Evolutionary conservation across 2,113 vertebrate genomes (phyloP).

Genomic region (Centrocercus urophasianus): DNA sequence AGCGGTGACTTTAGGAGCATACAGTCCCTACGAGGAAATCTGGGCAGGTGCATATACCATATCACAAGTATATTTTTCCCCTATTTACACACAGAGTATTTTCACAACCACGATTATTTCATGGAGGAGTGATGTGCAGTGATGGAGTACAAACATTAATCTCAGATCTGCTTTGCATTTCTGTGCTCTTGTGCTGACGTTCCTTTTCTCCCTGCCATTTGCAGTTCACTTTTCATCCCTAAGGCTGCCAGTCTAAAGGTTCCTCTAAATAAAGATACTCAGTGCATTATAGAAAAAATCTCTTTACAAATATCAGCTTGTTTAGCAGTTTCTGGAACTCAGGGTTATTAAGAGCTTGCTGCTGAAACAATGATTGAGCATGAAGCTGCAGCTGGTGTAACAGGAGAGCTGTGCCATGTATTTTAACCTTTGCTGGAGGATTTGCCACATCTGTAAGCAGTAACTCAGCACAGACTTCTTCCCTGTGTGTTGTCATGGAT

Average conservation of each 20-base stretch:
- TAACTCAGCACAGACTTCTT: slow-evolving; percentile 54
- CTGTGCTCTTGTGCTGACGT: neutral
- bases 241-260: neutral
- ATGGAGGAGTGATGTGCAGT: neutral
- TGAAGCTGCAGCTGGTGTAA: slow-evolving; percentile 41
- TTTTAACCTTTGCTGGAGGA: slow-evolving; percentile 62
- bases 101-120: neutral
- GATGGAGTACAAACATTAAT: neutral
- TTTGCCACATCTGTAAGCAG: slow-evolving; percentile 60
- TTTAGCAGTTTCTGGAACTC: slow-evolving; percentile 46
- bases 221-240: neutral
- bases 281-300: neutral
- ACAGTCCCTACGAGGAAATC: neutral
- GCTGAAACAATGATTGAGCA: slow-evolving; percentile 55
- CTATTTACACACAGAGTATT: neutral
- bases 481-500: neutral
- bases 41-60: neutral
- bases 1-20: neutral
- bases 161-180: neutral
- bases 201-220: neutral
- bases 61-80: neutral
- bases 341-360: slow-evolving; percentile 36
- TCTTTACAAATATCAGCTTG: slow-evolving; percentile 37
- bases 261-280: slow-evolving; percentile 25
- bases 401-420: slow-evolving; percentile 48